Percentiles rank a stretch among this genome's conserved stretches.
Conservation (phyloP, 2,113 vertebrate species). For the Notiomystis cincta region DNA sequence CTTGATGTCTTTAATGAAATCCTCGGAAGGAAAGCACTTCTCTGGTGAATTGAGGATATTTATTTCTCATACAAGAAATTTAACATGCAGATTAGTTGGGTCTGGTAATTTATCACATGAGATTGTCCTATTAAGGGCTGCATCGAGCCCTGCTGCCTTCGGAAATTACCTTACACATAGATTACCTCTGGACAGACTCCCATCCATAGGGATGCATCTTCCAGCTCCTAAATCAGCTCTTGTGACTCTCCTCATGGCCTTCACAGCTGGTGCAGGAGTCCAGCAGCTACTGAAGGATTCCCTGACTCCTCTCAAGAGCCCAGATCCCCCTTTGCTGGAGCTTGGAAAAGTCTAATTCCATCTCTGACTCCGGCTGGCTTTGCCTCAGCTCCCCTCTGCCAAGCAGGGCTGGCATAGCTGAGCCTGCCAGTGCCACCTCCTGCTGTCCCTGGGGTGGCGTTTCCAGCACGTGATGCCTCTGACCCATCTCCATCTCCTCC, state of each 20-base stretch:
- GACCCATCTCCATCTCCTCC: not conserved
- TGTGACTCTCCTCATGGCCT: not conserved
- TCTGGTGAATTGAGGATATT: slow-evolving; percentile 63
- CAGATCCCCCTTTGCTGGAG: not conserved
- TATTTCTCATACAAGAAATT: slow-evolving; percentile 68
- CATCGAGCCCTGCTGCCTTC: slow-evolving; percentile 35
- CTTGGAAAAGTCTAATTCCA: not conserved
- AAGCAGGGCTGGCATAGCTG: not conserved
- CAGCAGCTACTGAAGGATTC: not conserved
- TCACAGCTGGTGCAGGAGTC: not conserved
- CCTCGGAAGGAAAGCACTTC: slow-evolving; percentile 35
- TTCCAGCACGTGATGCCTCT: not conserved
- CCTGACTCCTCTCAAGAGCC: not conserved
- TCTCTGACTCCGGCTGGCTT: not conserved
- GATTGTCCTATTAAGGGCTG: slow-evolving; percentile 63
- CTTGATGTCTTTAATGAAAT: slow-evolving; percentile 50
- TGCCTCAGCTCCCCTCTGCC: not conserved
- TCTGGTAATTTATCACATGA: slow-evolving; percentile 68
- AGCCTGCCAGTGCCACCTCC: not conserved
- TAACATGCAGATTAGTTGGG: slow-evolving; percentile 72
- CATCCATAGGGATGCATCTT: not conserved
- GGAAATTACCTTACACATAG: slow-evolving; percentile 47
- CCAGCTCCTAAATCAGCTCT: not conserved
- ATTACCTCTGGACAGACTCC: slow-evolving; percentile 34
- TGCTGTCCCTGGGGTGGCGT: rapidly evolving